A percentile compares a stretch with the other conserved stretches of the same genome.
Conservation (phyloP, 2,113 vertebrate species). For the Oreochromis aureus region DNA sequence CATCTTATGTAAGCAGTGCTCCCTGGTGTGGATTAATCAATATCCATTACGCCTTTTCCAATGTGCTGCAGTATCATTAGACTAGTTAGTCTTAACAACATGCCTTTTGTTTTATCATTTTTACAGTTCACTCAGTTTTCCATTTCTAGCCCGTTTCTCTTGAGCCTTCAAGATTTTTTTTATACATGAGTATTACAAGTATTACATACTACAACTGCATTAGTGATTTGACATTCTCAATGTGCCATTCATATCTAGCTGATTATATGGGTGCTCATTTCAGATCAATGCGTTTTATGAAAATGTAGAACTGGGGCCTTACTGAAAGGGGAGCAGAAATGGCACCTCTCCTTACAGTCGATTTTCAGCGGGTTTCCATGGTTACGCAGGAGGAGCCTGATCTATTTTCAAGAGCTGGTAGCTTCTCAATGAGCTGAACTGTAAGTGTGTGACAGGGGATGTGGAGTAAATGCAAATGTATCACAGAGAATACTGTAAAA, state of each 20-base stretch:
- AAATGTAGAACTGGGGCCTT: background rate
- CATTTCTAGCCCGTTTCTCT: background rate
- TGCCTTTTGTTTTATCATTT: background rate
- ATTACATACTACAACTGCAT: background rate
- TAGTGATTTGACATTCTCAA: background rate
- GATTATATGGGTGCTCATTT: background rate
- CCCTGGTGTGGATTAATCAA: constrained; percentile 25
- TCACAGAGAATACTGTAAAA: background rate
- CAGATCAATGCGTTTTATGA: background rate
- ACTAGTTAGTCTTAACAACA: background rate
- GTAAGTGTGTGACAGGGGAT: constrained; percentile 17
- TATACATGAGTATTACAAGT: background rate
- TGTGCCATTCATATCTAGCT: background rate
- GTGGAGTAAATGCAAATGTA: constrained; percentile 51
- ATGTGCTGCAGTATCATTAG: background rate
- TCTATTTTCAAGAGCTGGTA: constrained; percentile 60
- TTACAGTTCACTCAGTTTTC: background rate
- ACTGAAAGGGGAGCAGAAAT: constrained; percentile 9
- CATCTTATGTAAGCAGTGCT: background rate
- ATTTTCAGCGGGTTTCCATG: constrained; percentile 63
- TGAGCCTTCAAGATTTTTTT: background rate
- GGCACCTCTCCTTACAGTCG: constrained; percentile 22
- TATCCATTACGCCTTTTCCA: constrained; percentile 23
- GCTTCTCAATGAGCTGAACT: constrained; percentile 45
- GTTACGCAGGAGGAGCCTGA: constrained; percentile 54